Evolutionary conservation across 2,888 invertebrate genomes (phyloP).

Genomic region (Syrphus vitripennis): DNA sequence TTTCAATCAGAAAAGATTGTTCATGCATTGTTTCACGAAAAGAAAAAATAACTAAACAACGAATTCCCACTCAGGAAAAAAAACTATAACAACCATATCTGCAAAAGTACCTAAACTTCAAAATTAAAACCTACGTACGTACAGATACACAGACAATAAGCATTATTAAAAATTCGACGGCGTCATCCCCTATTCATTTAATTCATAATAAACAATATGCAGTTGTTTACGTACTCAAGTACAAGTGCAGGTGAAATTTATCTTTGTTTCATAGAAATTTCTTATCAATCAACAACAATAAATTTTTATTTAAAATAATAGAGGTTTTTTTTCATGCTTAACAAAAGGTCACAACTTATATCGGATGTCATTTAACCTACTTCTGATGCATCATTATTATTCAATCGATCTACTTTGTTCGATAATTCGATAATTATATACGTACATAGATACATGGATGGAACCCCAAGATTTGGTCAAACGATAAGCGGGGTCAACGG

Average conservation of each 20-base stretch:
- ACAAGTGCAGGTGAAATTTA: not conserved
- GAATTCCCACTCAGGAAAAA: not conserved
- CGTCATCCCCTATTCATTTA: not conserved
- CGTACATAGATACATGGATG: too few relatives aligned
- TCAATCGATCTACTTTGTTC: too few relatives aligned
- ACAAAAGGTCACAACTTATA: not conserved
- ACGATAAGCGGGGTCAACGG: too few relatives aligned
- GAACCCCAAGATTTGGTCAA: too few relatives aligned
- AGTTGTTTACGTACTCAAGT: not conserved
- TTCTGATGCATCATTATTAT: not conserved
- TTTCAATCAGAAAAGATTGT: not conserved
- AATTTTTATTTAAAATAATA: not conserved
- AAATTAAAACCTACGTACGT: not conserved
- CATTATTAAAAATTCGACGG: too few relatives aligned
- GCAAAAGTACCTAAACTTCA: not conserved
- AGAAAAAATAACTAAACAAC: not conserved
- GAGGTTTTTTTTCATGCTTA: not conserved
- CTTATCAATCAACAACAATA: not conserved
- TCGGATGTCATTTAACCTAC: not conserved
- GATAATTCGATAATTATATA: too few relatives aligned
- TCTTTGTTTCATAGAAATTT: not conserved
- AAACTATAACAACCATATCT: not conserved
- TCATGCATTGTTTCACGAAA: not conserved
- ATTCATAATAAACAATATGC: not conserved
- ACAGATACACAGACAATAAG: not conserved